Evolutionary conservation across 2,888 invertebrate genomes (phyloP), one percentile per base, ranked within the genome.

Genomic region (Argyresthia goedartella): DNA sequence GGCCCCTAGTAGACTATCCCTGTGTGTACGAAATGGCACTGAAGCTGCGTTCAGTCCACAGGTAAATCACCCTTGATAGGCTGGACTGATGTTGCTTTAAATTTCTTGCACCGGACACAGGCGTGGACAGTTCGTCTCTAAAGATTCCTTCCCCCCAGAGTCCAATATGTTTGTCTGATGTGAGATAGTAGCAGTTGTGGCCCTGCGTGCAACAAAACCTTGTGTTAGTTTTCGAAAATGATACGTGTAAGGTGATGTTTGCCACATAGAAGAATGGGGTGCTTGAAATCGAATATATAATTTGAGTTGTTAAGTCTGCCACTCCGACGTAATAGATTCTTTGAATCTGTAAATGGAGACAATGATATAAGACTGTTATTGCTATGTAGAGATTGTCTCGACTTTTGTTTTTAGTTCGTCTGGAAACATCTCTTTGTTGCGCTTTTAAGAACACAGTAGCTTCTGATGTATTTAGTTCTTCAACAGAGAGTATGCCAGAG

Each of bases 301-400:
- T 25, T 25, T 4, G 59, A 56, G n/a, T 58, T 57, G 8, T 59
- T 39, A 15, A 59, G 51, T 2, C 61, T 35, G 4, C 61, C 59
- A 3, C 61, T 58, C 1, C 58, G 59, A 8, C 62, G 53, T 7
- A 60, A 52, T 9, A 59, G 16, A 8, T 52, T 44, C 10, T 58
- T 53, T 6, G 44, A 9, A 43, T 59, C 56, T 44, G 60, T 6
- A 53, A 60, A 59, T 4, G 60, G 62, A 48, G 51, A 43, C 51
- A 50, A 52, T 4, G n/a, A 52, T 45, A 34, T 50, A 44, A 50
- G 16, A 16, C 49, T 16, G 36, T 53, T 57, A 41, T 56, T 56
- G 4, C 1, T n/a, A 8, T 52, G 50, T 11, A 57, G 34, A 1
- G 49, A 13, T 49, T 55, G 48, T 8, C 51, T 46, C 34, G 50